Percentiles rank a stretch among this genome's conserved stretches.
phyloP scores from a whole-genome alignment of 1,140 invertebrate genomes.

The Drosophila ercepeae region DNA sequence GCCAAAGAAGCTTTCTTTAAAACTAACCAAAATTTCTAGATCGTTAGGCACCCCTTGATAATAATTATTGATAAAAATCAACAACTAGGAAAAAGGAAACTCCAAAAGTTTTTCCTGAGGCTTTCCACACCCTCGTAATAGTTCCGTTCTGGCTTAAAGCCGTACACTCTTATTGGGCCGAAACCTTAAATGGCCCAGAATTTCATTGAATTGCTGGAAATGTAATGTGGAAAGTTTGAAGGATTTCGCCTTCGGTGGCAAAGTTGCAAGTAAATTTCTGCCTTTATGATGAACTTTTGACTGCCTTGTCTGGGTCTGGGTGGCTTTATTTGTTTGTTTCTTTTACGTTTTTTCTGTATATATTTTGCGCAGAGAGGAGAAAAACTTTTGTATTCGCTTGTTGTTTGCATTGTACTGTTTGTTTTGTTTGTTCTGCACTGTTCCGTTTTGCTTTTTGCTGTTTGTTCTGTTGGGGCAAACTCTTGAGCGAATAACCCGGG shows the following conservation, averaged over 20 bases:
- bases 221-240: slow-evolving; percentile 40
- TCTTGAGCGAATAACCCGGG: slow-evolving; percentile 52
- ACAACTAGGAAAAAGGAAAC: not conserved
- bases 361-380: slow-evolving; percentile 29
- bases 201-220: slow-evolving; percentile 38
- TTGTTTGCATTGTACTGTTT: slow-evolving; percentile 55
- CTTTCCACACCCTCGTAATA: not conserved
- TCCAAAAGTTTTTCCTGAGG: slow-evolving; percentile 1
- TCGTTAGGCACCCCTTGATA: not conserved
- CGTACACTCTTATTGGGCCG: slow-evolving; percentile 21
- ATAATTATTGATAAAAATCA: slow-evolving; percentile 17
- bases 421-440: slow-evolving; percentile 61
- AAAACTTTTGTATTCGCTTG: slow-evolving; percentile 44
- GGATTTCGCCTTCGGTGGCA: slow-evolving; percentile 34
- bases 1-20: not conserved
- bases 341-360: slow-evolving; percentile 17
- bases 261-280: slow-evolving; percentile 49
- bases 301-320: slow-evolving; percentile 28
- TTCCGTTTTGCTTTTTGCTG: slow-evolving; percentile 54
- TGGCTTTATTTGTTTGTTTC: slow-evolving; percentile 53
- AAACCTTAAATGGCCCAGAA: slow-evolving; percentile 35
- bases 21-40: not conserved
- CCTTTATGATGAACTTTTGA: slow-evolving; percentile 48
- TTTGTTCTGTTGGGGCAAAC: slow-evolving; percentile 64
- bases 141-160: not conserved